Base-by-base conservation (phyloP, 2,888 invertebrate species). In the Sinopyrophorus schimmeli region DNA sequence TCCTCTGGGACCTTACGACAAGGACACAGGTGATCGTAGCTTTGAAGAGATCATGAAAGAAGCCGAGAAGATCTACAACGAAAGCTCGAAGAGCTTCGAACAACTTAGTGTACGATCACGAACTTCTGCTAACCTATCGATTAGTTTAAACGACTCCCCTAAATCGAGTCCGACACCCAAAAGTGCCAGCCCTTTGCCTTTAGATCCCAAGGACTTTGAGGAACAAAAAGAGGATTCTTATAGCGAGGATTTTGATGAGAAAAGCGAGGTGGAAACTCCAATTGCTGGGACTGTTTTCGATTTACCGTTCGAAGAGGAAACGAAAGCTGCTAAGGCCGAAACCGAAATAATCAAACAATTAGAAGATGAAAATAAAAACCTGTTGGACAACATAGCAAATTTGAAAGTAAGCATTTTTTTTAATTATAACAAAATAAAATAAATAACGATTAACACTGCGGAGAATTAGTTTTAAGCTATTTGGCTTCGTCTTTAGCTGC, bases 31-130 rank as follows among this genome's bases (percentile, higher is more conserved):
- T 18, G 76, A 76, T 47, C 74, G 78, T 26, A 78, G 77, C 64
- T 76, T 82, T 3, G 81, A 81, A 53, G 81, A 82, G 50, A 75
- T 82, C 26, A 72, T 82, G 57, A 76, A 74, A 53, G 81, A 82
- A 61, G 80, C 80, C 1, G 81, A 81, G 62, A 71, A 74, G 30
- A 68, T 82, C 11, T 75, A 75, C 44, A 64, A 70, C 53, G 73
- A 74, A 37, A 75, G 74, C 53, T 74, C 74, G 0, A 74, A 72
- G 50, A 74, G 73, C 48, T 74, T 74, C 53, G 74, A 75, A 52
- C 73, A 74, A 56, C 55, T 74, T 17, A 74, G 73, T 52, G 71
- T 70, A 32, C 63, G 67, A 40, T 74, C 74, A 6, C 69, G 67
- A 56, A 71, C 72, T 2, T 73, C 73, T 2, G 70, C 70, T 40